Evolutionary conservation across 2,888 invertebrate genomes (phyloP), one percentile per base, ranked within the genome.

Genomic region (Rhingia rostrata): DNA sequence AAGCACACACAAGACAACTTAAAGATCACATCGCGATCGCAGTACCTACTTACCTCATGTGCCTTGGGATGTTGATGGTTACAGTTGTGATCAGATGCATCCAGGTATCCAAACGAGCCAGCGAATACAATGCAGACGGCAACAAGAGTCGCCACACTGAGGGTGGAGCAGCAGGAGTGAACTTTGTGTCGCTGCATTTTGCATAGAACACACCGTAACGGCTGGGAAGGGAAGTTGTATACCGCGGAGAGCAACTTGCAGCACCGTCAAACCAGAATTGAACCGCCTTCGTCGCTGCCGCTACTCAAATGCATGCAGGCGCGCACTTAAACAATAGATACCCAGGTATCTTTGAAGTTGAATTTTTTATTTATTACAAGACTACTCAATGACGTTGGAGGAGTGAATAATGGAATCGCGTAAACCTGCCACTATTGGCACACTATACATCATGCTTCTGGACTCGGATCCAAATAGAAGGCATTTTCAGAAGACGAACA

Each of bases 41-140:
- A 69, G 47, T 39, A 88, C 89, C 89, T 89, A 95, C 89, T 89
- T 89, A 95, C 95, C 93, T 95, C 94, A 89, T 95, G 93, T 72
- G 93, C 93, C 88, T 93, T 94, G 3, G 95, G 95, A 90, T 95
- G 94, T 84, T 93, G 92, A 88, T 95, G 95, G 61, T 92, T 93
- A 90, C 95, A 95, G 87, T 93, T 93, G 87, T 90, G 90, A 32
- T 88, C 88, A 14, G 74, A 73, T 79, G 72, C 79, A 66, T 74
- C 70, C 56, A 75, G 39, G 45, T 63, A 73, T 58, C 70, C 78
- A 32, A 86, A 37, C 35, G 70, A 67, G 66, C 43, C 60, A 47
- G 47, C 51, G 53, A 84, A 60, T 45, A 60, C 58, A 22, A 73
- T 30, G 74, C 79, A 79, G 9, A 73, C 41, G 6, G 64, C 45